Evolutionary conservation across 2,113 vertebrate genomes (phyloP), one percentile per base, ranked within the genome.

Genomic region (Megalops atlanticus): DNA sequence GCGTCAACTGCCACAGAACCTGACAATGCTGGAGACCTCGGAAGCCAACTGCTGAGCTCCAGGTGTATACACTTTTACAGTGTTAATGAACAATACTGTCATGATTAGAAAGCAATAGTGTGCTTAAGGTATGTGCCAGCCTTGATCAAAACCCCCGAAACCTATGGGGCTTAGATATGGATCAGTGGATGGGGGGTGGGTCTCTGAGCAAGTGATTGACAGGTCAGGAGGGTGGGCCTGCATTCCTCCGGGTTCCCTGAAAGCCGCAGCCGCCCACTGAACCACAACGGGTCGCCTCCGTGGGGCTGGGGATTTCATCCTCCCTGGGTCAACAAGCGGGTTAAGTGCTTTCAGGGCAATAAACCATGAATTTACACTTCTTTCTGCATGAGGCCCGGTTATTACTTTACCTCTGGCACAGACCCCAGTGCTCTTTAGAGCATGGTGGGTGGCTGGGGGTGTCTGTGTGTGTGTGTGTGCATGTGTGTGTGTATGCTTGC

Each of bases 331-430:
- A 86, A 79, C 72, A 79, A n/a, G 38, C 36, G 41, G 71, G 83
- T 83, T 78, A 84, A 80, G 82, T 70, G 68, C 76, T 84, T 84
- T 87, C 76, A 83, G 70, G 75, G 78, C 81, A 83, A 74, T 86
- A 83, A 83, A 84, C 24, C 43, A 70, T 82, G 80, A 86, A 86
- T 86, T 83, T 81, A 84, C 77, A 84, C 84, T 81, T 80, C 78
- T 79, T 82, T 35, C 45, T 77, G 36, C 36, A 71, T 39, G 49
- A 40, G 47, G 73, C 18, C 70, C 16, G 45, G 52, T 74, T 33
- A 36, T 43, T 76, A 52, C 41, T 14, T 41, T 43, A 35, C 6
- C 54, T 84, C 45, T 58, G 43, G 49, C 31, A 52, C 70, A n/a
- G 31, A 47, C 54, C 36, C 54, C 49, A 21, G 43, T 80, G 73